Evolutionary conservation across 2,888 invertebrate species (phyloP).

Genomic region (Epinotia brunnichana): DNA sequence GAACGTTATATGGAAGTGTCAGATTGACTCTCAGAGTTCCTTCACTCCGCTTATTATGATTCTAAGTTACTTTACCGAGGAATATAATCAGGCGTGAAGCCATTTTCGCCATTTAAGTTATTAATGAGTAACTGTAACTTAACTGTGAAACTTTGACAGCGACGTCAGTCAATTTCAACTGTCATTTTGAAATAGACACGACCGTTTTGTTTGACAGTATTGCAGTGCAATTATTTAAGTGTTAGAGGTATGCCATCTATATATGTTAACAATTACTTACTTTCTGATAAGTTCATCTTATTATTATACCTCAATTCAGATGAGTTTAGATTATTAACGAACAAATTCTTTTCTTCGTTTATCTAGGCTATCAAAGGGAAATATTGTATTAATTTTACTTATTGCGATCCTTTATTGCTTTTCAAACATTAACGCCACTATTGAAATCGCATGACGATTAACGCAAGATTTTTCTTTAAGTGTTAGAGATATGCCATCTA

Average conservation of each 20-base stretch:
- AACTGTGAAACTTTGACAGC: neutral
- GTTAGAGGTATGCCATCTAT: too few relatives aligned
- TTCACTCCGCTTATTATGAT: conserved; percentile 17
- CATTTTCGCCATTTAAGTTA: conserved; percentile 5
- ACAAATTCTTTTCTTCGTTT: too few relatives aligned
- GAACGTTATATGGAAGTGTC: neutral
- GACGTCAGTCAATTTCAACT: neutral
- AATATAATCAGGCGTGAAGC: neutral
- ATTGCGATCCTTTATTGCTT: too few relatives aligned
- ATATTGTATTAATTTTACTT: too few relatives aligned
- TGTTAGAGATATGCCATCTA: too few relatives aligned
- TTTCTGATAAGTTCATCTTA: neutral
- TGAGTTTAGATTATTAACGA: too few relatives aligned
- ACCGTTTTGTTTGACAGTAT: neutral
- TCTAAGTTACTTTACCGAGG: conserved; percentile 8
- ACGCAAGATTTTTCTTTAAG: too few relatives aligned
- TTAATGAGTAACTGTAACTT: neutral
- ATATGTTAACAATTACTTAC: neutral
- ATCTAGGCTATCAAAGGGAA: too few relatives aligned
- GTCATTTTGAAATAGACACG: neutral
- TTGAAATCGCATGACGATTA: too few relatives aligned
- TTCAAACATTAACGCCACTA: too few relatives aligned
- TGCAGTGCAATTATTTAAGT: neutral
- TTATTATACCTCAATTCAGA: too few relatives aligned
- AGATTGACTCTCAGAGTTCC: neutral